Base-by-base conservation (phyloP, 2,113 vertebrate species). In the Alligator sinensis region DNA sequence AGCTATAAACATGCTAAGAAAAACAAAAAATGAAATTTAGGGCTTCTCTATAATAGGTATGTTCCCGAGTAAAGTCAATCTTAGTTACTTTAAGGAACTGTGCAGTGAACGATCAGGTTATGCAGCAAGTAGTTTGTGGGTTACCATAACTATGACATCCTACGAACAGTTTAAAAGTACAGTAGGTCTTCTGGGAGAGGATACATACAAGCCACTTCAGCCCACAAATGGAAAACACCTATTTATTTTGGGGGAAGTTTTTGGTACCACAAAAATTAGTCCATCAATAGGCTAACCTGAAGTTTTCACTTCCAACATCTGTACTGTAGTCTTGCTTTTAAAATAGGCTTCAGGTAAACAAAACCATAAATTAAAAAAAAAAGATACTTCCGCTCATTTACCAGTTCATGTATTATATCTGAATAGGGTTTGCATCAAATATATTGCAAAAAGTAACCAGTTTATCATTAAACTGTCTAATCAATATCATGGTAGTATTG, bases 201-300 rank as follows among this genome's bases (percentile, higher is more conserved):
- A 47, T 38, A 25, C 70, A 11, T 21, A 64, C 14, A 15, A 60
- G 6, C 4, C 22, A 89, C 14, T 83, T 79, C 9, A 38, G 3
- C 22, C 25, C 4, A 14, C 2, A 55, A 82, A 38, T 1, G 4
- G 14, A 74, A 76, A 84, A 19, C 2, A 57, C 1, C 1, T 28
- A 14, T 57, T 81, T 61, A 59, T 61, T 78, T 89, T 87, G 77
- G 55, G 81, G 16, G 77, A 87, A 58, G 10, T 68, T 25, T 86
- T 88, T 72, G 2, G 5, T 15, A 62, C 85, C 6, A 28, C 57
- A 24, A 90, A 86, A 72, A 63, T 63, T 5, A 1, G 47, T 58
- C 62, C 2, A 55, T 58, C 6, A 34, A 5, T 27, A 82, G 0
- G 17, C 9, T 59, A 81, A 34, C 15, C 3, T 5, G 54, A 22